Evolutionary conservation across 2,113 vertebrate genomes (phyloP).

Genomic region (Orycteropus afer): DNA sequence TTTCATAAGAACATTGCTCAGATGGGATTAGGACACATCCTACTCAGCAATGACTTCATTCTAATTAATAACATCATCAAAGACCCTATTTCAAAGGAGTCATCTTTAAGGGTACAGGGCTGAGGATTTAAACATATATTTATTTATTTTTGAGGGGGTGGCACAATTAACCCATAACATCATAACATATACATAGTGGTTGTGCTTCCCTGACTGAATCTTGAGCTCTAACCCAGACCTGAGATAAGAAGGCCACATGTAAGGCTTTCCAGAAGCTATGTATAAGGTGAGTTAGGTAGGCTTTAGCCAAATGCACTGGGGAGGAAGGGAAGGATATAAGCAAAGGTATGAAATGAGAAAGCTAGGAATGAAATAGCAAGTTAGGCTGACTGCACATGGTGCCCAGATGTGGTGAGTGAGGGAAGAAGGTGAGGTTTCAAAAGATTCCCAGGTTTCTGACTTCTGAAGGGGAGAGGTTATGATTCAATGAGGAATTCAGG

Average conservation of each 20-base stretch:
- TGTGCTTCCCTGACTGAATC: neutral
- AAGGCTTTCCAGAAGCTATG: neutral
- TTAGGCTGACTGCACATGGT: fast-evolving
- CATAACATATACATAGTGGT: neutral
- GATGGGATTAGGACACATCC: neutral
- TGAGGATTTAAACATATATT: too few species aligned
- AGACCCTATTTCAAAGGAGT: neutral
- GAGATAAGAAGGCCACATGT: neutral
- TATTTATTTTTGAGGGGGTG: too few species aligned
- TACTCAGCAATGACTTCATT: neutral
- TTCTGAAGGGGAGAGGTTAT: too few species aligned
- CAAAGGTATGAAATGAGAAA: neutral
- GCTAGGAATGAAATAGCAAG: too few species aligned
- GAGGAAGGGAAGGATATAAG: neutral
- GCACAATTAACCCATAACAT: neutral
- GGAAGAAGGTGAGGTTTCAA: neutral
- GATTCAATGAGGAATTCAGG: neutral
- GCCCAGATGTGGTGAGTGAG: fast-evolving
- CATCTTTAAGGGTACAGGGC: too few species aligned
- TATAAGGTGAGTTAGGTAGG: neutral
- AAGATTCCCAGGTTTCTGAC: too few species aligned
- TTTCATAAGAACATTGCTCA: neutral
- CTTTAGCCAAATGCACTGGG: neutral
- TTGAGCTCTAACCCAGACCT: neutral
- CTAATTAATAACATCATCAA: neutral